phyloP scores from a whole-genome alignment of 2,797 vertebrate species.

The Micrastur ruficollis region DNA sequence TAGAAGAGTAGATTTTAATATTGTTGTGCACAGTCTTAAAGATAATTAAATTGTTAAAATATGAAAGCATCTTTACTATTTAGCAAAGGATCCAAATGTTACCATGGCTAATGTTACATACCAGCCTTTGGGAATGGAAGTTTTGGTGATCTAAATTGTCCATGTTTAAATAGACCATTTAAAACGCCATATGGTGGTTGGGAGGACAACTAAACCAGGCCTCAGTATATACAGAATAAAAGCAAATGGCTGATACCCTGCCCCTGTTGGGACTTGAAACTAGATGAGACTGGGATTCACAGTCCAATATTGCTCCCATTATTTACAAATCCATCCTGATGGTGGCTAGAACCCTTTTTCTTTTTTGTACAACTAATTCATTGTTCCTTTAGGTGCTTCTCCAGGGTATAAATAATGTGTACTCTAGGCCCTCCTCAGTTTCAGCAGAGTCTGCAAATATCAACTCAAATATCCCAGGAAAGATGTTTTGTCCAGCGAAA shows the following conservation, averaged over 20 bases:
- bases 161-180: not conserved
- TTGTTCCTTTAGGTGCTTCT: not conserved
- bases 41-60: not conserved
- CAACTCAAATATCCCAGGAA: not conserved
- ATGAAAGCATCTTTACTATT: not conserved
- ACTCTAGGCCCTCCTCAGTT: not conserved
- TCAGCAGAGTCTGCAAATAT: not conserved
- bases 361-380: not conserved
- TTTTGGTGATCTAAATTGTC: not conserved
- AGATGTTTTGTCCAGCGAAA: not conserved
- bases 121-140: not conserved
- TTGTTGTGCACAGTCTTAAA: not conserved
- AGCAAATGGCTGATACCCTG: not conserved
- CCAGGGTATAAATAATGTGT: not conserved
- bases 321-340: not conserved
- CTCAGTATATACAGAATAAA: not conserved
- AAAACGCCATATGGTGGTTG: accelerated
- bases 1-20: not conserved
- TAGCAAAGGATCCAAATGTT: not conserved
- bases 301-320: not conserved
- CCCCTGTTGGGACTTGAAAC: not conserved
- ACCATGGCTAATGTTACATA: not conserved
- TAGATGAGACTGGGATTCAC: not conserved
- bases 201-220: not conserved
- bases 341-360: not conserved